Evolutionary conservation across 1,140 invertebrate species (phyloP).

Genomic region (Rhopalosiphum padi): DNA sequence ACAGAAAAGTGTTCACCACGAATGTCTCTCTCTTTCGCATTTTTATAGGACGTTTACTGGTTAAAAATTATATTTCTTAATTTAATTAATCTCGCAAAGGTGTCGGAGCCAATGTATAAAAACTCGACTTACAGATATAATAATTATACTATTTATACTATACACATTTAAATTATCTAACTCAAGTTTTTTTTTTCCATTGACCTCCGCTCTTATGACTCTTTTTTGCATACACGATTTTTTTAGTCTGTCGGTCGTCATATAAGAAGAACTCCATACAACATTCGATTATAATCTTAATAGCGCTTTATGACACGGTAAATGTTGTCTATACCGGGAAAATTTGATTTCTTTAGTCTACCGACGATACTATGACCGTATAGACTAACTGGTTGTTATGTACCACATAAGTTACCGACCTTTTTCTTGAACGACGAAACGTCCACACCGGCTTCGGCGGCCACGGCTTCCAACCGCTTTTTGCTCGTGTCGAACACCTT

Average conservation of each 20-base stretch:
- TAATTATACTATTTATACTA: neutral
- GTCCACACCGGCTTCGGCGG: slow-evolving; percentile 72
- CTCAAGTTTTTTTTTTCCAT: neutral
- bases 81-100: no score
- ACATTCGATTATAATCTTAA: neutral
- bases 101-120: no score
- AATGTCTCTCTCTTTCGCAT: no score
- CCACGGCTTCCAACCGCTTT: slow-evolving; percentile 85
- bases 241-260: neutral
- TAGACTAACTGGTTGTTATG: no score
- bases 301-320: neutral
- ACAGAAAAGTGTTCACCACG: no score
- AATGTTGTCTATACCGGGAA: no score
- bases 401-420: neutral
- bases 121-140: neutral
- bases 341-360: no score
- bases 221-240: neutral
- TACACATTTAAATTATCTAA: neutral
- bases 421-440: slow-evolving; percentile 53
- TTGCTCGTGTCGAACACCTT: slow-evolving; percentile 88
- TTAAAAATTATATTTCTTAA: no score
- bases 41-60: no score
- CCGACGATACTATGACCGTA: no score
- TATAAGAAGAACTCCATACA: no score
- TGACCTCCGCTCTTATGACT: neutral